Percentiles rank a stretch among this genome's conserved stretches.
Conservation (phyloP, 37 sponge, comb jelly and placozoan species). For the Diacarnus erythraeanus region DNA sequence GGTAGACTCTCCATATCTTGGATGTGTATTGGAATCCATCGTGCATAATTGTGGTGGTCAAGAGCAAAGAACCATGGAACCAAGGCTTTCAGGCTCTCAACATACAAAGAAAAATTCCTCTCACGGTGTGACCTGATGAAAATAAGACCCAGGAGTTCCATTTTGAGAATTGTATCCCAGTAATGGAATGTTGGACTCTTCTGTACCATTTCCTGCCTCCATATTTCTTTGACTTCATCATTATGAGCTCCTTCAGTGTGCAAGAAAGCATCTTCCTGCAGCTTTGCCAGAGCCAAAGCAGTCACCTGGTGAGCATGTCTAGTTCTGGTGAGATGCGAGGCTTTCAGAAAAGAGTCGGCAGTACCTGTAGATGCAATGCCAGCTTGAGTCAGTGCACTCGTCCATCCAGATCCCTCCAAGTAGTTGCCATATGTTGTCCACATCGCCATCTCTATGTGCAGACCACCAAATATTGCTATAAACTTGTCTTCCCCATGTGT, state of each 20-base stretch:
- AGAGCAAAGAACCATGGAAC: not conserved
- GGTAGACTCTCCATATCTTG: too few species aligned
- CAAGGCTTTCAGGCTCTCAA: not conserved
- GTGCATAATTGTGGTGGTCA: too few species aligned
- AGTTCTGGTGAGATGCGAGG: not conserved
- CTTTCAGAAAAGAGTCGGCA: not conserved
- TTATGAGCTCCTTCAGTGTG: not conserved
- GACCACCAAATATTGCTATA: not conserved
- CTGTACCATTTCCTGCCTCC: not conserved
- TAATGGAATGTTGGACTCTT: slow-evolving; percentile 18
- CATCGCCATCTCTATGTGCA: not conserved
- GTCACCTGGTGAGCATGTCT: not conserved
- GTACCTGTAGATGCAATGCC: not conserved
- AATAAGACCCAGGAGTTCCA: slow-evolving; percentile 5
- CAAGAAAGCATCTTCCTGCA: not conserved
- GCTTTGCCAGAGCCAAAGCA: not conserved
- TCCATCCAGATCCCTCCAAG: too few species aligned
- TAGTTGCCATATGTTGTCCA: not conserved
- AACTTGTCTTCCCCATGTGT: too few species aligned
- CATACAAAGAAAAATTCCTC: slow-evolving; percentile 1
- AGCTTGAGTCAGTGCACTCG: not conserved
- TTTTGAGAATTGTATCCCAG: too few species aligned
- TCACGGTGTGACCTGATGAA: slow-evolving; percentile 9
- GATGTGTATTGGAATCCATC: not conserved
- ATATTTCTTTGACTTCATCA: not conserved